Evolutionary conservation across 1,140 invertebrate species (phyloP).

Genomic region (Leptonema lineaticorne): DNA sequence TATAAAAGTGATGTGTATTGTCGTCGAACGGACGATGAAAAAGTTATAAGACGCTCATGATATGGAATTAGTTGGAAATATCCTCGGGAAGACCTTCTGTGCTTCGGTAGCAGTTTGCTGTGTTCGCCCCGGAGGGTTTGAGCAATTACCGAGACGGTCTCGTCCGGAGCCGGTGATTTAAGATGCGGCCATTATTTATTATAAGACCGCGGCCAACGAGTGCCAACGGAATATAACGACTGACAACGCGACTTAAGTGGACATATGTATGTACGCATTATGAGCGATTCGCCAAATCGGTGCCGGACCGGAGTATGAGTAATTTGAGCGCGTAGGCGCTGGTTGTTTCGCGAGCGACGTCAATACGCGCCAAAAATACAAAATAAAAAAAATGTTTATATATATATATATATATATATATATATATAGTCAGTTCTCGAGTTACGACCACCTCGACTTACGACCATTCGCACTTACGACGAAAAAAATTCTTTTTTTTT

Average conservation of each 20-base stretch:
- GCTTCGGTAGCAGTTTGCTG: slow-evolving; percentile 19
- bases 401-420: too few species aligned
- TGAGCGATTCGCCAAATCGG: slow-evolving; percentile 10
- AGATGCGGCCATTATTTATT: slow-evolving; percentile 22
- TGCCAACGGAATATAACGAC: too few species aligned
- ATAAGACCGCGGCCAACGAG: too few species aligned
- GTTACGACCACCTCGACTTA: too few species aligned
- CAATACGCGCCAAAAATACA: too few species aligned
- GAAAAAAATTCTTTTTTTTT: too few species aligned
- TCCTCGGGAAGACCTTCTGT: background rate
- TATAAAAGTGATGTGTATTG: too few species aligned
- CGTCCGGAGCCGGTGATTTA: slow-evolving; percentile 8
- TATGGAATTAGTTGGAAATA: slow-evolving; percentile 19
- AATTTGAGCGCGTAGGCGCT: slow-evolving; percentile 1
- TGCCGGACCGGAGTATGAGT: background rate
- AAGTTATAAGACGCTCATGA: background rate
- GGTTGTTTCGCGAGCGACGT: too few species aligned
- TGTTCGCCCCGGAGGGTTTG: background rate
- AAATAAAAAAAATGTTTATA: too few species aligned
- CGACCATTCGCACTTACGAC: too few species aligned
- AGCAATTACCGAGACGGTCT: slow-evolving; percentile 22
- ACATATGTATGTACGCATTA: background rate
- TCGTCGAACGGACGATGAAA: background rate
- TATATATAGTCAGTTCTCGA: too few species aligned
- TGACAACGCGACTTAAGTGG: slow-evolving; percentile 6